Evolutionary conservation across 30 jellyfish, hydroid and myxozoan genomes (phyloP), one percentile per base, ranked within the genome.

Genomic region (Cassiopea xamachana): DNA sequence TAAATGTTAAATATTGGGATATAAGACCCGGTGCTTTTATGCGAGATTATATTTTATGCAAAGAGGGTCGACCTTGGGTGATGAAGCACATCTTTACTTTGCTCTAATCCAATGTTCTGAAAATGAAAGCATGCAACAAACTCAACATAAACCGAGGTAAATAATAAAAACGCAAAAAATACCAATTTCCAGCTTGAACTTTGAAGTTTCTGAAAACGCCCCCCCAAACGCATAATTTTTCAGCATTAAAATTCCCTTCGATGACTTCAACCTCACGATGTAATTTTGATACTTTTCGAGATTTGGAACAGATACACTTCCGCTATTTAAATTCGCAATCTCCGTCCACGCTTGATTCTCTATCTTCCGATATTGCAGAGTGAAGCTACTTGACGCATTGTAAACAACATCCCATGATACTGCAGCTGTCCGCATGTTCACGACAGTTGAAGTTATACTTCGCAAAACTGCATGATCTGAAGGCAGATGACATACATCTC

Each of bases 381-480:
- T 82, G 61, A 82, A 82, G 47, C 49, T 82, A 19, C 82, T 59
- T 48, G 91, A 68, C 6, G 82, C 58, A 44, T 47, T 60, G 76
- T 69, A 49, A 2, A 82, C 79, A 3, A 58, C 49, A 19, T 47
- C 62, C 90, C 90, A 82, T 27, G 67, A 47, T 8, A 82, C n/a
- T 8, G 8, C 48, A 5, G 47, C 71, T 9, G 13, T 82, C 46
- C 90, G 67, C 90, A 82, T 82, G 74, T 69, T 82, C 55, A 27
- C 43, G 19, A 82, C 77, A 46, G 15, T 59, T 48, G 83, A 43
- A 46, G 61, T 39, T n/a, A 82, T 60, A 15, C 75, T 82, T 13
- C 83, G 43, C 10, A 82, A 46, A 16, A 85, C 85, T 55, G 85
- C 92, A 43, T 85, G 78, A 46, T 55, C 87, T 85, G 47, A 67